A percentile compares a stretch with the other conserved stretches of the same genome.
Conservation (phyloP, 1,140 invertebrate species). For the Daktulosphaira vitifoliae region DNA sequence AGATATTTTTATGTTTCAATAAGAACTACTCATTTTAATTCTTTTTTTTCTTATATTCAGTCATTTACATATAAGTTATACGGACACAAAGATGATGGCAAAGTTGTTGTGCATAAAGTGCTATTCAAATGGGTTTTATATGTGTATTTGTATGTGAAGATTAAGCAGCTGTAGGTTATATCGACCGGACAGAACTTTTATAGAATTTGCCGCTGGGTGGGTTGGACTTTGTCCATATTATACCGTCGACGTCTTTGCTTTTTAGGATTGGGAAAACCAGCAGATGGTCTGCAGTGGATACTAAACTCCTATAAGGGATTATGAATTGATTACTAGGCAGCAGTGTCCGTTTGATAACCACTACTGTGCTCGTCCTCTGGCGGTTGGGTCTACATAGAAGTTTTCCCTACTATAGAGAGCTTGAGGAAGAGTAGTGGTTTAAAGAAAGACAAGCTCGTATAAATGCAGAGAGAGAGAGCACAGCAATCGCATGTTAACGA, state of each 20-base stretch:
- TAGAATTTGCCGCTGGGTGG: background rate
- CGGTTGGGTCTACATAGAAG: no score
- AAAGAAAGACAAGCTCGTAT: no score
- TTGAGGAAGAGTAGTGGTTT: no score
- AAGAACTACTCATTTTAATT: no score
- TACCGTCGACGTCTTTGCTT: background rate
- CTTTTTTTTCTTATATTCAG: no score
- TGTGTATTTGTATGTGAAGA: conserved; percentile 21
- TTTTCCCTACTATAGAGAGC: background rate
- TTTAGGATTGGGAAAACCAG: background rate
- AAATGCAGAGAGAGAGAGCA: no score
- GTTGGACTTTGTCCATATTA: background rate
- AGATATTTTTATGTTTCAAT: no score
- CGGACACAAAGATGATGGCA: background rate
- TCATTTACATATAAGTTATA: no score
- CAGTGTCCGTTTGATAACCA: background rate
- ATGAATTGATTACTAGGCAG: background rate
- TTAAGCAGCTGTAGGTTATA: conserved; percentile 20
- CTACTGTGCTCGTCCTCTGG: background rate
- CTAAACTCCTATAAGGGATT: background rate
- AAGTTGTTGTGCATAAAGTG: background rate
- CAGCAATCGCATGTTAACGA: conserved; percentile 29
- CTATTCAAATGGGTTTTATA: conserved; percentile 8
- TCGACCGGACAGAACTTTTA: conserved; percentile 5
- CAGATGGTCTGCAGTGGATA: conserved; percentile 3